phyloP scores from a whole-genome alignment of 2,113 vertebrate genomes.

The Mungos mungo region DNA sequence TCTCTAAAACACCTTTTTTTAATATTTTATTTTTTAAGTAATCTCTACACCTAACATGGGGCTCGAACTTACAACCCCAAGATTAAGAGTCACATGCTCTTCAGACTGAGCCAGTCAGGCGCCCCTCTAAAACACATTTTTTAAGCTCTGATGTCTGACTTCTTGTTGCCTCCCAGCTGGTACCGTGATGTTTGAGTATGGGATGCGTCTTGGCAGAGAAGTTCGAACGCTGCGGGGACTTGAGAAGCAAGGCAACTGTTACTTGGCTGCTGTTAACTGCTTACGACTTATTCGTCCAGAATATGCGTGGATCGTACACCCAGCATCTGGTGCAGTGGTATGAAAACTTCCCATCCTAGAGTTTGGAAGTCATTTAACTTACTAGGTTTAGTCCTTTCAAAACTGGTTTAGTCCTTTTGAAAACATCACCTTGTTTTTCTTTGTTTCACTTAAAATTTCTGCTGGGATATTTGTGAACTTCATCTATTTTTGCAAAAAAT shows the following conservation, averaged over 20 bases:
- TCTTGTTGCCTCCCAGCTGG: constrained; percentile 84
- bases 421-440: background rate
- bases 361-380: background rate
- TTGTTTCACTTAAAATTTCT: constrained; percentile 8
- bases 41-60: background rate
- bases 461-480: background rate
- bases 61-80: background rate
- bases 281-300: constrained; percentile 93
- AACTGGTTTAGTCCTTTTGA: background rate
- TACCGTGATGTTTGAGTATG: constrained; percentile 97
- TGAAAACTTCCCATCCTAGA: background rate
- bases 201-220: constrained; percentile 94
- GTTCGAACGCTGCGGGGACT: constrained; percentile 92
- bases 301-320: constrained; percentile 98
- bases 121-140: background rate
- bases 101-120: background rate
- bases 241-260: constrained; percentile 96
- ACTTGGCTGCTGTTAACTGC: constrained; percentile 94
- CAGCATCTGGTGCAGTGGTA: constrained; percentile 90
- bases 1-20: background rate
- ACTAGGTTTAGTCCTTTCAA: background rate
- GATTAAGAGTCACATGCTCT: background rate
- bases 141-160: background rate
- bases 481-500: background rate
- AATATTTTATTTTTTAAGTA: background rate